A percentile compares a stretch with the other conserved stretches of the same genome.
Conservation (phyloP, 2,888 invertebrate species). For the Tetheella fluctuosa region DNA sequence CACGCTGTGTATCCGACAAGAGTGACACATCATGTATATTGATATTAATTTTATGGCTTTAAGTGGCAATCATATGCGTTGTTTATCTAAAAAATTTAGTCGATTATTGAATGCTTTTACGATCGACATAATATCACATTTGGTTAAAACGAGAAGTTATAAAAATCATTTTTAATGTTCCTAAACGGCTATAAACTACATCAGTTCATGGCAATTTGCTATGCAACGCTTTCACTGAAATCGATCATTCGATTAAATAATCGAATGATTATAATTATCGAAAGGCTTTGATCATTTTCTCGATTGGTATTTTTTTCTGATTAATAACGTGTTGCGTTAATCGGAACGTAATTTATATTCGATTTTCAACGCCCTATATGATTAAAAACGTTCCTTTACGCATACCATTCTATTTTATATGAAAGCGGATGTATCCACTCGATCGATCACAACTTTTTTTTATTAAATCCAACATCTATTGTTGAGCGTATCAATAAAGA, state of each 20-base stretch:
- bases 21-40: constrained; percentile 57
- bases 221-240: constrained; percentile 51
- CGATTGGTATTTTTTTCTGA: constrained; percentile 55
- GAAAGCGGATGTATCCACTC: constrained; percentile 65
- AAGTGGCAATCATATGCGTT: constrained; percentile 57
- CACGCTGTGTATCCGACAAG: constrained; percentile 52
- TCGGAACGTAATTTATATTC: constrained; percentile 75
- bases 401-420: constrained; percentile 24
- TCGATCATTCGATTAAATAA: constrained; percentile 60
- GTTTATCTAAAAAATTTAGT: constrained; percentile 60
- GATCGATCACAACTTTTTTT: constrained; percentile 73
- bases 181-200: constrained; percentile 51
- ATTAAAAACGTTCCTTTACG: constrained; percentile 48
- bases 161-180: constrained; percentile 60
- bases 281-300: constrained; percentile 50
- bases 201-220: constrained; percentile 42
- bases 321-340: constrained; percentile 71
- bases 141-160: constrained; percentile 59
- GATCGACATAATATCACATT: constrained; percentile 54
- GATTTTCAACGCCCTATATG: constrained; percentile 67
- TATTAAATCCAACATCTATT: constrained; percentile 60
- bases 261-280: constrained; percentile 54
- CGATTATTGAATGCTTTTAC: constrained; percentile 53
- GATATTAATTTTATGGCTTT: constrained; percentile 57
- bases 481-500: constrained; percentile 58